Evolutionary conservation across 2,888 invertebrate species (phyloP), one percentile per base, ranked within the genome.

Genomic region (Eurois occulta): DNA sequence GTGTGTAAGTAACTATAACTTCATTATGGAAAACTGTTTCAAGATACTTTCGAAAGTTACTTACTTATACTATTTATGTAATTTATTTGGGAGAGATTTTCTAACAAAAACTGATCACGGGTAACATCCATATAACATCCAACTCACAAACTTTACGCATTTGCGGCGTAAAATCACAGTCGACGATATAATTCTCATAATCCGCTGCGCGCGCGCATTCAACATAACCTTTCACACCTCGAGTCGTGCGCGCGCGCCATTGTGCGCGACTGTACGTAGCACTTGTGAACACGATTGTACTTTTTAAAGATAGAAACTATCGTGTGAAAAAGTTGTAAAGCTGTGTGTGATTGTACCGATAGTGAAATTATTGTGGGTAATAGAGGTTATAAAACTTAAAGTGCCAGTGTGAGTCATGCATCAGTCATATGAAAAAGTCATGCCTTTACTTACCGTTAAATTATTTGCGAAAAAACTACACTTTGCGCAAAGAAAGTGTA

Each of bases 141-240:
- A 86, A 86, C 85, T 58, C 71, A 69, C 72, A 81, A 85, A 81
- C 77, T 91, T 89, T 83, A 85, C 75, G 88, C 86, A 86, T 91
- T 91, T 89, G 91, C 90, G 88, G 92, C 92, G 92, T 95, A 93
- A 94, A 95, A 95, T 95, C 95, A 93, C 91, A 93, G 92, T 91
- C 89, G 90, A 89, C 92, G 92, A 93, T 94, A 94, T 95, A 95
- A 96, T 96, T 94, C 95, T 93, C 93, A 94, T 95, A 95, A 95
- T 95, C 92, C 92, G 86, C 87, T 84, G 86, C 85, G 89, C 89
- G 89, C 87, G 92, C 94, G 92, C 91, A 90, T 90, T 91, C 91
- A 90, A 91, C 92, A 91, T 96, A 95, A 96, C 96, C 96, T 96
- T 95, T 96, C 95, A 95, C 96, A 96, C 96, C 94, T 95, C 89